Percentiles rank a stretch among this genome's conserved stretches.
Conservation (phyloP, 2,888 invertebrate genomes). For the Helleia helle region DNA sequence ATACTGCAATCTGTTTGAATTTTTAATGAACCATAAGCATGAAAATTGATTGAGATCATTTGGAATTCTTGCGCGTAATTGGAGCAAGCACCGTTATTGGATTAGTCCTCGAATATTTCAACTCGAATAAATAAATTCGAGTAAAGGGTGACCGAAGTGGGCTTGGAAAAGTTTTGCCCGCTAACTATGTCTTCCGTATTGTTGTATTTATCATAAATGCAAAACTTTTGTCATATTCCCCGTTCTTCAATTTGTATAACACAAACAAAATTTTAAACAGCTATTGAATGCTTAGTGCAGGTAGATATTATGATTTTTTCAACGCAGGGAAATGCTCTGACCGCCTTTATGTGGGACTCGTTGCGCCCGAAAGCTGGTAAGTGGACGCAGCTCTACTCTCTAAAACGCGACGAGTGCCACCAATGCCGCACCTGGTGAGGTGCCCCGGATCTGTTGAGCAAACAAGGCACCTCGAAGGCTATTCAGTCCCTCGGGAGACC, state of each 20-base stretch:
- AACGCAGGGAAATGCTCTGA: too few relatives aligned
- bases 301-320: too few relatives aligned
- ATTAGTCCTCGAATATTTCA: slow-evolving; percentile 60
- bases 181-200: slow-evolving; percentile 19
- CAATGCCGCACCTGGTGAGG: too few relatives aligned
- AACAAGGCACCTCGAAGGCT: too few relatives aligned
- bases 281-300: too few relatives aligned
- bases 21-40: slow-evolving; percentile 62
- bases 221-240: slow-evolving; percentile 3
- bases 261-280: slow-evolving; percentile 44
- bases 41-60: slow-evolving; percentile 63
- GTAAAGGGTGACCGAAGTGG: slow-evolving; percentile 34
- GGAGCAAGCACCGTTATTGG: slow-evolving; percentile 46
- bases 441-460: too few relatives aligned
- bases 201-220: slow-evolving; percentile 13
- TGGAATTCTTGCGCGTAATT: slow-evolving; percentile 62
- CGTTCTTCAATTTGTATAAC: slow-evolving; percentile 45
- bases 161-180: slow-evolving; percentile 24
- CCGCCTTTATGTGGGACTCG: too few relatives aligned
- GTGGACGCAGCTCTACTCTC: too few relatives aligned
- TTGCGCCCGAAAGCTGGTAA: too few relatives aligned
- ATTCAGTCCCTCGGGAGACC: too few relatives aligned
- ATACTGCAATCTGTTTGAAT: slow-evolving; percentile 60
- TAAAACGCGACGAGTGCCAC: too few relatives aligned
- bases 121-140: slow-evolving; percentile 48